Conservation (phyloP, 2,797 vertebrate genomes). For the Distichodus sexfasciatus region DNA sequence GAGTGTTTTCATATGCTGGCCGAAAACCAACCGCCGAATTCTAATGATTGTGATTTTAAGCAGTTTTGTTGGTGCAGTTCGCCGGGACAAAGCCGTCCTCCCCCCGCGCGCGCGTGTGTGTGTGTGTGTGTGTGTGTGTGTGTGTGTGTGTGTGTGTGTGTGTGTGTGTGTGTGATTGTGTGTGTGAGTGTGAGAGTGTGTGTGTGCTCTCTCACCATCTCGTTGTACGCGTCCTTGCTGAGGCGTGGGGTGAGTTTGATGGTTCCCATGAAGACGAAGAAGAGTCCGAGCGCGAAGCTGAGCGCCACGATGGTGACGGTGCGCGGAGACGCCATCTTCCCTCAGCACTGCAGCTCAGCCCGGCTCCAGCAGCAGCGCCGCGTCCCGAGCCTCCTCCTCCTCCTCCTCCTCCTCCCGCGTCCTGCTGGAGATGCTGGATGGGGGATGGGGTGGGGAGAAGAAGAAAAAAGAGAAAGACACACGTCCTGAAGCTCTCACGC, state of each 20-base stretch:
- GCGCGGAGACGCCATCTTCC: constrained; percentile 88
- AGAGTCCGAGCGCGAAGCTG: constrained; percentile 91
- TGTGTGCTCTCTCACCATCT: constrained; percentile 99
- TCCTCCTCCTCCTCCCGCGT: constrained; percentile 31
- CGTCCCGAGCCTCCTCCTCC: constrained; percentile 23
- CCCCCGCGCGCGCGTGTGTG: too few relatives aligned
- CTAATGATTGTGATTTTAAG: too few relatives aligned
- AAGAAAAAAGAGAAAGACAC: too few relatives aligned
- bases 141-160: too few relatives aligned
- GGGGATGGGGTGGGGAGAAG: constrained; percentile 66
- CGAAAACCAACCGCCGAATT: too few relatives aligned
- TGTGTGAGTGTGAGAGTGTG: too few relatives aligned
- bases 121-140: too few relatives aligned
- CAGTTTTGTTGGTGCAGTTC: too few relatives aligned
- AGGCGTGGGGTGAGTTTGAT: constrained; percentile 95
- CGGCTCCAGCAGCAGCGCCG: constrained; percentile 19
- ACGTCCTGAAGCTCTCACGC: too few relatives aligned
- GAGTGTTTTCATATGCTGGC: too few relatives aligned
- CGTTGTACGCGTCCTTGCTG: constrained; percentile 94
- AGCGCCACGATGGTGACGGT: constrained; percentile 93
- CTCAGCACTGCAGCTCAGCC: constrained; percentile 18
- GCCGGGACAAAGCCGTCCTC: too few relatives aligned
- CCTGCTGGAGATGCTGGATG: constrained; percentile 45
- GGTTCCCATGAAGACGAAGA: constrained; percentile 99
- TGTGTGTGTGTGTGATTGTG: too few relatives aligned